These are phyloP conservation scores for Metridium senile DNA, from an alignment of 92 coral and sea anemone genomes.

Conservation along the genomic window DNA sequence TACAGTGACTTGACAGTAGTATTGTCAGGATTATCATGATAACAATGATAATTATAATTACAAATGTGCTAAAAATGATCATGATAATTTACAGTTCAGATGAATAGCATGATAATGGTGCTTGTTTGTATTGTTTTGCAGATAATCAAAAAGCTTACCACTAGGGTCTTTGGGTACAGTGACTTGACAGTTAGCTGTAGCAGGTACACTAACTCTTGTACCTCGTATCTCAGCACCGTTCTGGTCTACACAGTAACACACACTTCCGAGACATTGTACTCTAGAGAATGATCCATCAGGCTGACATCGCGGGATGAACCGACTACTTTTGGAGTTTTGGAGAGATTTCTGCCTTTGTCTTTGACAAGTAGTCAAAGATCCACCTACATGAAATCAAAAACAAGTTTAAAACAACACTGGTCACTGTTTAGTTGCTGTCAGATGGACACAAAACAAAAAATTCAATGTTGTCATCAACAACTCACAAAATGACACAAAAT, in stretches of 20 bases:
- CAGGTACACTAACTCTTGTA: slow-evolving; percentile 68
- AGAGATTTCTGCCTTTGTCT: slow-evolving; percentile 68
- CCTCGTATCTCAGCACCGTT: slow-evolving; percentile 82
- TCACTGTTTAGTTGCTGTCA: too few species aligned
- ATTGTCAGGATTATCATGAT: too few species aligned
- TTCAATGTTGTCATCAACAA: too few species aligned
- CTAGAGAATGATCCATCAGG: slow-evolving; percentile 74
- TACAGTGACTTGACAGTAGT: slow-evolving; percentile 54
- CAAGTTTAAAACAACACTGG: too few species aligned
- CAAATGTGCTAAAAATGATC: too few species aligned
- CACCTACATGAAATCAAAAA: slow-evolving; percentile 49
- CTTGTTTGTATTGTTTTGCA: too few species aligned
- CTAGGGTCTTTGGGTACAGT: slow-evolving; percentile 7
- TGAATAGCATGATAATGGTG: too few species aligned
- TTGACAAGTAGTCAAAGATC: slow-evolving; percentile 66
- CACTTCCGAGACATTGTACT: slow-evolving; percentile 82
- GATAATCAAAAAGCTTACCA: background rate
- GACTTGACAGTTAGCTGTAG: slow-evolving; percentile 67
- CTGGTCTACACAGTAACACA: slow-evolving; percentile 84
- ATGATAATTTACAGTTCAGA: too few species aligned
- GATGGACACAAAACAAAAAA: too few species aligned
- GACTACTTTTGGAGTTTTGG: slow-evolving; percentile 48
- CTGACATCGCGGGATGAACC: slow-evolving; percentile 81
- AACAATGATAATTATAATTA: too few species aligned
- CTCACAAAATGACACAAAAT: too few species aligned